Percentiles rank a stretch among this genome's conserved stretches.
Conservation (phyloP, 2,113 vertebrate species). For the Hyla sarda region DNA sequence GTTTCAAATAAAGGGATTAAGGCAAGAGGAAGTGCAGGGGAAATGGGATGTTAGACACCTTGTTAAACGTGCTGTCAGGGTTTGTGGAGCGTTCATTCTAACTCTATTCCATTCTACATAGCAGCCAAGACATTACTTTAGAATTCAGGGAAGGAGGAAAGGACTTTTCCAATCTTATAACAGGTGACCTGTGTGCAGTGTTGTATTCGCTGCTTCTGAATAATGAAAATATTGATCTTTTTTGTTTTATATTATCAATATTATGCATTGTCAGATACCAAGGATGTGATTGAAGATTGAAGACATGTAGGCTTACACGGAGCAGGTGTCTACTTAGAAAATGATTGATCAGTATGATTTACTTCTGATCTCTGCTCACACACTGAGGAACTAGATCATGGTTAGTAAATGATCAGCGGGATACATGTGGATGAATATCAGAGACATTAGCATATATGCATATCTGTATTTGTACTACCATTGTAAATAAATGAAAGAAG, state of each 20-base stretch:
- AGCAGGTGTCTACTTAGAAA: background rate
- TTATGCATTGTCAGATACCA: background rate
- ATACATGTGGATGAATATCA: no score
- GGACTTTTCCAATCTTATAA: conserved; percentile 31
- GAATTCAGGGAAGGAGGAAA: conserved; percentile 67
- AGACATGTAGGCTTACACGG: background rate
- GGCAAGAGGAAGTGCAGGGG: conserved; percentile 87
- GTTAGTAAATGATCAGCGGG: no score
- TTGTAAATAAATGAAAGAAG: no score
- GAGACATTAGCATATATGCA: no score
- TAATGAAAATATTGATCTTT: background rate
- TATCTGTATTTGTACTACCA: no score
- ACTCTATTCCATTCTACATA: conserved; percentile 83
- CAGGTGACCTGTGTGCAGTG: background rate
- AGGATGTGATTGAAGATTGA: background rate
- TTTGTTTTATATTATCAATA: background rate
- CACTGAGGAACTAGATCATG: background rate
- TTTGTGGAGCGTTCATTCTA: conserved; percentile 84
- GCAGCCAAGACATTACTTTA: conserved; percentile 75
- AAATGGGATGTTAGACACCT: conserved; percentile 93
- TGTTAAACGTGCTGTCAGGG: conserved; percentile 90
- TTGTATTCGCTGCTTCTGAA: background rate
- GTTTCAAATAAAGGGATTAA: conserved; percentile 97
- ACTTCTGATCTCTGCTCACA: background rate
- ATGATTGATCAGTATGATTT: background rate